Evolutionary conservation across 1,140 invertebrate genomes (phyloP).

Genomic region (Oryctes rhinoceros): DNA sequence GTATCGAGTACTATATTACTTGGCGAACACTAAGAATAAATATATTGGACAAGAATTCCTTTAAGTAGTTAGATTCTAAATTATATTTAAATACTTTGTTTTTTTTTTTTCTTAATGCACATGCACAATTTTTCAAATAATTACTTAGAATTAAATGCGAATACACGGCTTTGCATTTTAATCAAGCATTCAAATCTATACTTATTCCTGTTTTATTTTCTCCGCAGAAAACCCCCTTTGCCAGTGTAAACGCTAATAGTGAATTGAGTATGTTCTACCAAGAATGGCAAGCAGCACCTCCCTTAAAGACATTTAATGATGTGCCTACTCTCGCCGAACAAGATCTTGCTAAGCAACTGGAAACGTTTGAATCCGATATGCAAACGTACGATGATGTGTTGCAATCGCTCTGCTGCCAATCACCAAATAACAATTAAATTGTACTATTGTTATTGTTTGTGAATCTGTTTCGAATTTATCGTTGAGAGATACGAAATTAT

Average conservation of each 20-base stretch:
- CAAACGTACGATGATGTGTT: slow-evolving; percentile 78
- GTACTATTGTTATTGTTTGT: slow-evolving; percentile 3
- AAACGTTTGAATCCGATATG: slow-evolving; percentile 77
- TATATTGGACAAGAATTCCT: no score
- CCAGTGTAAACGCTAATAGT: slow-evolving; percentile 65
- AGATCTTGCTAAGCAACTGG: slow-evolving; percentile 76
- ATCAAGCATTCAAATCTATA: background rate
- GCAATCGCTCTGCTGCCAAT: slow-evolving; percentile 68
- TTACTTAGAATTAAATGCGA: no score
- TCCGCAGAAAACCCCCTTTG: slow-evolving; percentile 70
- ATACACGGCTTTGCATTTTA: no score
- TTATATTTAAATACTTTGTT: no score
- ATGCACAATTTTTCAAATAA: no score
- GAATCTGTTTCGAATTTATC: slow-evolving; percentile 21
- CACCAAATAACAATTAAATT: slow-evolving; percentile 63
- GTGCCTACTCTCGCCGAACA: slow-evolving; percentile 69
- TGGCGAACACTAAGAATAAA: no score
- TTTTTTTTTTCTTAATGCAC: no score
- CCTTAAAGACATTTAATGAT: slow-evolving; percentile 71
- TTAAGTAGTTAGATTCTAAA: no score
- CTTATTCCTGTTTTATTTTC: slow-evolving; percentile 44
- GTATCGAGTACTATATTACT: no score
- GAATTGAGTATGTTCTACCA: slow-evolving; percentile 81
- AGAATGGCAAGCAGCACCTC: slow-evolving; percentile 80
- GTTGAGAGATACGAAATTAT: slow-evolving; percentile 25